Evolutionary conservation across 2,888 invertebrate species (phyloP).

Genomic region (Lasioglossum calceatum): DNA sequence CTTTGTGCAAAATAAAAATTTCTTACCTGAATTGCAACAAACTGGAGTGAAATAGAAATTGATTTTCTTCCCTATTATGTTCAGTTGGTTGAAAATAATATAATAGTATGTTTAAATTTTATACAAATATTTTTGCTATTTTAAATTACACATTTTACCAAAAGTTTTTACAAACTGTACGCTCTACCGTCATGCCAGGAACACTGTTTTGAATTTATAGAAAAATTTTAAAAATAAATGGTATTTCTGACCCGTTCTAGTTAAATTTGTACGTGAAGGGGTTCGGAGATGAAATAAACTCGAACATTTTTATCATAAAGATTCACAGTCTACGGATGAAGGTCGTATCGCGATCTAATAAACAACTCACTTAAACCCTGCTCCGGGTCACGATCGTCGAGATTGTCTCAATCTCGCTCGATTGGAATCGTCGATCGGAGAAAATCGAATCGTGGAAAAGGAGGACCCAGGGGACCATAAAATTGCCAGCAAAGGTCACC

Average conservation of each 20-base stretch:
- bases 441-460: constrained; percentile 61
- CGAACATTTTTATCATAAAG: neutral
- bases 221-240: no score
- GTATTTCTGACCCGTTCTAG: no score
- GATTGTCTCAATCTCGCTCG: constrained; percentile 57
- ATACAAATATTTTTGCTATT: no score
- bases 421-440: constrained; percentile 46
- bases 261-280: neutral
- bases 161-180: no score
- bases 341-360: neutral
- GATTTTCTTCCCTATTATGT: no score
- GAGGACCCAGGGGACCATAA: constrained; percentile 56
- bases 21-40: no score
- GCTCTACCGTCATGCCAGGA: no score
- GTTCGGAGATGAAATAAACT: neutral
- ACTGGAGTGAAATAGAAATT: no score
- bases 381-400: constrained; percentile 44
- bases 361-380: constrained; percentile 11
- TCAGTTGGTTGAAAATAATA: no score
- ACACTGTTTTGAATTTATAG: no score
- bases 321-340: neutral
- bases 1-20: no score
- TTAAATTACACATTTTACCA: neutral
- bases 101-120: no score
- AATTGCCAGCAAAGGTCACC: constrained; percentile 40